phyloP scores from a whole-genome alignment of 2,797 vertebrate genomes.

The Peromyscus nudipes region DNA sequence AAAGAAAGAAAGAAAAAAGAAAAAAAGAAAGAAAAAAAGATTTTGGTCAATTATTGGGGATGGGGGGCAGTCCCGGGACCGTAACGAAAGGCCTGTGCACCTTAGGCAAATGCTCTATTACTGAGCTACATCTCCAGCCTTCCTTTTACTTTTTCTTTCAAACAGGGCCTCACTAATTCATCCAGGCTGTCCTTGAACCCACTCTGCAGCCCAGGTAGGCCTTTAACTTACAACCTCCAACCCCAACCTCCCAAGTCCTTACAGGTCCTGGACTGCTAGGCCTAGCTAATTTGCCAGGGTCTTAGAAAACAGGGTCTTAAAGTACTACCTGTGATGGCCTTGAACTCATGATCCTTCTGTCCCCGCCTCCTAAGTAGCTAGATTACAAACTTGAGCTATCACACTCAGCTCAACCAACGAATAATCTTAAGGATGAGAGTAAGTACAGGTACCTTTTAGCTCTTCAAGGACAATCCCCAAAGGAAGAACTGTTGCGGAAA shows the following conservation, averaged over 20 bases:
- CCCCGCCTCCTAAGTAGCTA: background rate
- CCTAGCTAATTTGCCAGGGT: background rate
- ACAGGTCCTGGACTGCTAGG: background rate
- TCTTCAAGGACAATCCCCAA: background rate
- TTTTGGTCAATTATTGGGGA: background rate
- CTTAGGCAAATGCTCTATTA: background rate
- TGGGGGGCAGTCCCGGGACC: background rate
- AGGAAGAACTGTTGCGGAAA: slow-evolving; percentile 23
- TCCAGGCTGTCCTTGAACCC: background rate
- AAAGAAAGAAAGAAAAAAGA: too few species aligned
- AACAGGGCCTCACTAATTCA: too few species aligned
- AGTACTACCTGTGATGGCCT: background rate
- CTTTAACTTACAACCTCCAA: background rate
- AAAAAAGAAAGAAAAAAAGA: too few species aligned
- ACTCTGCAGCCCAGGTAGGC: background rate
- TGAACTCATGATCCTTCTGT: background rate
- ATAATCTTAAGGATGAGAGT: background rate
- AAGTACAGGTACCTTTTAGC: background rate
- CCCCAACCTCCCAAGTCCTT: background rate
- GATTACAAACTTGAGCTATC: background rate
- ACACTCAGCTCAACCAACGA: background rate
- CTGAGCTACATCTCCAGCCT: background rate
- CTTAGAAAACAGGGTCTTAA: background rate
- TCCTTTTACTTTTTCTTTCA: too few species aligned
- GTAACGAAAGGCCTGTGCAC: fast-evolving